A percentile compares a stretch with the other conserved stretches of the same genome.
These are phyloP conservation scores for Nymphalis c-album DNA, from an alignment of 2,888 invertebrate genomes.

Conservation along the genomic window DNA sequence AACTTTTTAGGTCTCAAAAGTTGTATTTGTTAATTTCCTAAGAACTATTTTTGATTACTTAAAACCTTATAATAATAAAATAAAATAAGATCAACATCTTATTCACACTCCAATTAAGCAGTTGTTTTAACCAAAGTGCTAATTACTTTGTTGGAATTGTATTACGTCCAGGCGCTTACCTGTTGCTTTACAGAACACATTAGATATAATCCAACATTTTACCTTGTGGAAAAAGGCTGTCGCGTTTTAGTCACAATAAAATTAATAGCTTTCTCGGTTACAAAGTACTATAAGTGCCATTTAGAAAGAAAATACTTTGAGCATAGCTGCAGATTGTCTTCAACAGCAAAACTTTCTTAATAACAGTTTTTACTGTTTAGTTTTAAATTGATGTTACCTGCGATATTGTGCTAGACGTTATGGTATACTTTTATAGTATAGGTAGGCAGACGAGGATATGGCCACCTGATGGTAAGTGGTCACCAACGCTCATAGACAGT, in stretches of 20 bases:
- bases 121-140: not conserved
- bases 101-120: not conserved
- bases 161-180: conserved; percentile 10
- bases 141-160: conserved; percentile 7
- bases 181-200: conserved; percentile 20
- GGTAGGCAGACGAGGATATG: no score
- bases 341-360: not conserved
- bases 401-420: not conserved
- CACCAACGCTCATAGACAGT: no score
- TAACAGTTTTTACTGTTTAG: conserved; percentile 3
- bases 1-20: no score
- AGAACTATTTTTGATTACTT: conserved; percentile 1
- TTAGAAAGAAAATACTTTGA: conserved; percentile 14
- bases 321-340: not conserved
- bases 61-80: no score
- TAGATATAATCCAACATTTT: conserved; percentile 18
- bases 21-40: not conserved
- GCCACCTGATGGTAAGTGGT: no score
- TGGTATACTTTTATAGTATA: not conserved
- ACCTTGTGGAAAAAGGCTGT: conserved; percentile 15
- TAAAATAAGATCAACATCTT: no score
- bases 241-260: conserved; percentile 21
- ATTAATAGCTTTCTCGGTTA: conserved; percentile 16
- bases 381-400: conserved; percentile 7
- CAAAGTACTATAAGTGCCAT: conserved; percentile 12